Evolutionary conservation across 2,888 invertebrate species (phyloP).

Genomic region (Parnassius mnemosyne): DNA sequence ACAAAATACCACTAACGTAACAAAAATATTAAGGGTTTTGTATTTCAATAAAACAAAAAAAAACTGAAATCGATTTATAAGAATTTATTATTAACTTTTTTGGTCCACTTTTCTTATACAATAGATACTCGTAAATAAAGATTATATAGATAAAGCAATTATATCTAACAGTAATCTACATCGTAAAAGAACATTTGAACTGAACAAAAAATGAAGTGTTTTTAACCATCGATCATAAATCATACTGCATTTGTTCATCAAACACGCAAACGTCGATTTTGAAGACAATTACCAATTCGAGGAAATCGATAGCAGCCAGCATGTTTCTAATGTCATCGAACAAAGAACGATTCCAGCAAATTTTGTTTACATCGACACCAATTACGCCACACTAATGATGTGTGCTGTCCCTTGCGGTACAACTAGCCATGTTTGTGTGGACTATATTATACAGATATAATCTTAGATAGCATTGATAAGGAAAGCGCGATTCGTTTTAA

Average conservation of each 20-base stretch:
- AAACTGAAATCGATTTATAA: no score
- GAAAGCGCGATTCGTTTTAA: slow-evolving; percentile 36
- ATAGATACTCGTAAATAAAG: no score
- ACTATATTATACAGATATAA: slow-evolving; percentile 29
- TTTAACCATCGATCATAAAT: slow-evolving; percentile 2
- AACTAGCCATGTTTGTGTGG: slow-evolving; percentile 28
- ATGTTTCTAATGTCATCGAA: slow-evolving; percentile 30
- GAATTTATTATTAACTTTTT: no score
- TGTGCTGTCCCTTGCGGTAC: slow-evolving; percentile 26
- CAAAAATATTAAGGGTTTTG: no score
- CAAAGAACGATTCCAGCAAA: slow-evolving; percentile 35
- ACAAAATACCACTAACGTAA: no score
- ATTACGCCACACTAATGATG: slow-evolving; percentile 52
- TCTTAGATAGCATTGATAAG: slow-evolving; percentile 31
- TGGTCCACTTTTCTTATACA: no score
- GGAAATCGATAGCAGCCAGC: slow-evolving; percentile 42
- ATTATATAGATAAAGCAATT: no score
- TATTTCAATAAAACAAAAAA: no score
- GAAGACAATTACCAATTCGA: slow-evolving; percentile 39
- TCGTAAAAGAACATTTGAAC: neutral
- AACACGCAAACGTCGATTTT: slow-evolving; percentile 20
- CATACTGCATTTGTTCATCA: slow-evolving; percentile 13
- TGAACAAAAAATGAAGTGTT: slow-evolving; percentile 6
- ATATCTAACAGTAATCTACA: no score
- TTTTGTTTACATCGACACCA: slow-evolving; percentile 50